Conservation (phyloP, 2,888 invertebrate genomes). For the Protophormia terraenovae region DNA sequence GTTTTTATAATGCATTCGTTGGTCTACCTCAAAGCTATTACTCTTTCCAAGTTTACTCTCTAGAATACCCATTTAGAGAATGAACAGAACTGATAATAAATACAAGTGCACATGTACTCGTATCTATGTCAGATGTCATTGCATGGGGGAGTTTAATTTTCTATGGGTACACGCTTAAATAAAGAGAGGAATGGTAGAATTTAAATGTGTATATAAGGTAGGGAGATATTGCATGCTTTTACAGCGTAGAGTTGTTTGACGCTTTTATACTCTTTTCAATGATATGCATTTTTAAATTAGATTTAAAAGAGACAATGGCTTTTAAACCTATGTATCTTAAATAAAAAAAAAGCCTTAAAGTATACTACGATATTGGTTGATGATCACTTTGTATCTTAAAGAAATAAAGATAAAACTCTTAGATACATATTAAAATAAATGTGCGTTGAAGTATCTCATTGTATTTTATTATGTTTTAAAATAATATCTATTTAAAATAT, state of each 20-base stretch:
- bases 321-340: background rate
- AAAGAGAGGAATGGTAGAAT: too few relatives aligned
- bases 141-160: background rate
- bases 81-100: background rate
- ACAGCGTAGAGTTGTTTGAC: background rate
- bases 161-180: background rate
- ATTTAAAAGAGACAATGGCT: background rate
- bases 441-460: too few relatives aligned
- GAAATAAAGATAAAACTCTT: background rate
- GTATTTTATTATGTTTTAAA: too few relatives aligned
- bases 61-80: background rate
- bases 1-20: conserved; percentile 42
- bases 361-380: background rate
- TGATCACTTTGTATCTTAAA: background rate
- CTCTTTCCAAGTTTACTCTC: background rate
- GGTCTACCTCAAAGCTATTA: background rate
- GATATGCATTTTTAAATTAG: background rate
- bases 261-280: background rate
- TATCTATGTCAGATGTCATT: background rate
- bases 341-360: background rate
- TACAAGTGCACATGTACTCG: background rate
- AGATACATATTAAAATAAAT: too few relatives aligned
- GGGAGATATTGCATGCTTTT: background rate
- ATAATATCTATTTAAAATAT: too few relatives aligned
- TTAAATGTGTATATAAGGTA: too few relatives aligned